Evolutionary conservation across 2,113 vertebrate genomes (phyloP), one percentile per base, ranked within the genome.

Genomic region (Triplophysa siluroides): DNA sequence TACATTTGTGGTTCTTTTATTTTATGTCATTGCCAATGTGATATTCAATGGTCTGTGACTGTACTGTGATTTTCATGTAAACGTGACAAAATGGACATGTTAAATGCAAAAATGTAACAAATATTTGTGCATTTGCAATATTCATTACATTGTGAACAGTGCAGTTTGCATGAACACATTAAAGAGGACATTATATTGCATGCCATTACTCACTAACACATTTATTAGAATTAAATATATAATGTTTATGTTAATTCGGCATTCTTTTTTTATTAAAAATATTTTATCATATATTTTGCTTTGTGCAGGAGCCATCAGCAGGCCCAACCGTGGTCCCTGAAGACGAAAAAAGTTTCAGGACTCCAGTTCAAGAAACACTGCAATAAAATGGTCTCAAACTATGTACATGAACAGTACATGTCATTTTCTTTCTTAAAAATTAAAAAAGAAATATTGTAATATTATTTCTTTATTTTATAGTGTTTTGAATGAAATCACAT

Each of bases 301-400:
- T 41, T 7, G 38, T 86, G 78, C 83, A 13, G 5, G 74, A 54
- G 2, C 63, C 11, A 14, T 66, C 76, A 5, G 23, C 41, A 33
- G 24, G n/a, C 0, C 1, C 67, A 2, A 3, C 61, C 2, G 4
- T 4, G 6, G 54, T 21, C 19, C 8, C 11, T 6, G 69, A 52
- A 4, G 16, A 64, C 58, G 56, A 21, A 16, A 0, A 87, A 83
- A 88, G 79, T 23, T 18, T 91, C 3, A 80, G 84, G 8, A 3
- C 47, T 74, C 85, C 90, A 0, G 81, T 90, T 76, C 88, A 92
- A 84, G 88, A 92, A 72, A 81, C 82, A 0, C 6, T 3, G 18
- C 26, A 21, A 6, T 65, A 24, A 79, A 45, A 76, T 56, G 0
- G 1, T 41, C 19, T 21, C 2, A 38, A 38, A 33, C 1, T 45